Conservation (phyloP, 1,140 invertebrate species). For the Heliconius nattereri region DNA sequence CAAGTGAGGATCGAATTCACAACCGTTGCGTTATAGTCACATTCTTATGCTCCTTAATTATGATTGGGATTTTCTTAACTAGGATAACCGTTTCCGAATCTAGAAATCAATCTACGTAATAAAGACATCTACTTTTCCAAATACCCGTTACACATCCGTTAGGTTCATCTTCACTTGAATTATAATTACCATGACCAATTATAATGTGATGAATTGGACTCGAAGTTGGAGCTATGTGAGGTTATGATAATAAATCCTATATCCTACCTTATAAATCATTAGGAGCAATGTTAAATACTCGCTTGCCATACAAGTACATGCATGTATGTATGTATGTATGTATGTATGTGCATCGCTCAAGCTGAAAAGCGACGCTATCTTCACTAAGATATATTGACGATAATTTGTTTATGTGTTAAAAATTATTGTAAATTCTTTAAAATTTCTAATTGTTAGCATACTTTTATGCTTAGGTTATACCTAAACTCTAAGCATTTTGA, state of each 20-base stretch:
- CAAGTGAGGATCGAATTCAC: too few relatives aligned
- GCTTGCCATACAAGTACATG: conserved; percentile 15
- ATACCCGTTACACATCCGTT: not conserved
- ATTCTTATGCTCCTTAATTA: not conserved
- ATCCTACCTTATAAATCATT: conserved; percentile 27
- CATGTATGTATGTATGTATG: not conserved
- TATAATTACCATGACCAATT: conserved; percentile 20
- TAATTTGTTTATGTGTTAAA: not conserved
- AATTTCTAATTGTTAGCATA: too few relatives aligned
- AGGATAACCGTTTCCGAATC: not conserved
- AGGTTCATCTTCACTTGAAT: not conserved
- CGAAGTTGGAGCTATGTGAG: conserved; percentile 19
- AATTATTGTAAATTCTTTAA: too few relatives aligned
- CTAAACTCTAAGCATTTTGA: too few relatives aligned
- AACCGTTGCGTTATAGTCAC: too few relatives aligned
- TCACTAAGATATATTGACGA: not conserved
- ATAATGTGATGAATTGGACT: conserved; percentile 29
- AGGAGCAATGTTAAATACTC: conserved; percentile 30
- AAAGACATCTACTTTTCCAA: not conserved
- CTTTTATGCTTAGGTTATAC: too few relatives aligned
- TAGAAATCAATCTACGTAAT: not conserved
- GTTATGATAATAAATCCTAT: conserved; percentile 32
- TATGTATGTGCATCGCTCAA: conserved; percentile 30
- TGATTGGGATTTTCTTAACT: not conserved
- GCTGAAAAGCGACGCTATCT: conserved; percentile 46